Conservation (phyloP, 2,113 vertebrate genomes). For the Halcyon malimbica region DNA sequence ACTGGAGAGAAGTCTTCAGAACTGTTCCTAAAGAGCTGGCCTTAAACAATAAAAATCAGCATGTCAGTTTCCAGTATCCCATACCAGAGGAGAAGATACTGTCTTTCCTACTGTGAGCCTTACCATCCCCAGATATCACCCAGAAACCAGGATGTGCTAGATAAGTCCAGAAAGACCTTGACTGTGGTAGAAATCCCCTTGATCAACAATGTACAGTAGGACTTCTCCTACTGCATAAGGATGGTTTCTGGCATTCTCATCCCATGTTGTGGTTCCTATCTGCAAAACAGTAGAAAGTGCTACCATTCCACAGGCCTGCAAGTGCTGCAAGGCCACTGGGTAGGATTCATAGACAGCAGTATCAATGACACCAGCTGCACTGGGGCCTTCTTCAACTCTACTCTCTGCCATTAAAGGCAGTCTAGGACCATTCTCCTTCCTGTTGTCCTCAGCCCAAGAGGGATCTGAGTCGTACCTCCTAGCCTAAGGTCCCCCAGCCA, state of each 20-base stretch:
- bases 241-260: background rate
- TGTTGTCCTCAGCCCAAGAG: too few relatives aligned
- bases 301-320: background rate
- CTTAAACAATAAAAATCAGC: background rate
- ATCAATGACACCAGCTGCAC: background rate
- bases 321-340: rapidly evolving
- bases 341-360: background rate
- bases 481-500: background rate
- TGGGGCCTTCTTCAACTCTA: background rate
- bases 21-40: background rate
- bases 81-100: background rate
- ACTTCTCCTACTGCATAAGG: background rate
- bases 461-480: too few relatives aligned
- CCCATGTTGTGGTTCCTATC: background rate
- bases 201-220: background rate
- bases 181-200: background rate
- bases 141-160: background rate
- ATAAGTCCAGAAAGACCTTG: background rate
- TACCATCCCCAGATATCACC: background rate
- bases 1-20: background rate
- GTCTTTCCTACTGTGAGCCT: background rate
- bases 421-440: too few relatives aligned
- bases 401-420: background rate
- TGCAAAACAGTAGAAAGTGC: background rate
- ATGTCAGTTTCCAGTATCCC: background rate